These are phyloP conservation scores for Prorops nasuta DNA, from an alignment of 1,140 invertebrate genomes.

Conservation along the genomic window DNA sequence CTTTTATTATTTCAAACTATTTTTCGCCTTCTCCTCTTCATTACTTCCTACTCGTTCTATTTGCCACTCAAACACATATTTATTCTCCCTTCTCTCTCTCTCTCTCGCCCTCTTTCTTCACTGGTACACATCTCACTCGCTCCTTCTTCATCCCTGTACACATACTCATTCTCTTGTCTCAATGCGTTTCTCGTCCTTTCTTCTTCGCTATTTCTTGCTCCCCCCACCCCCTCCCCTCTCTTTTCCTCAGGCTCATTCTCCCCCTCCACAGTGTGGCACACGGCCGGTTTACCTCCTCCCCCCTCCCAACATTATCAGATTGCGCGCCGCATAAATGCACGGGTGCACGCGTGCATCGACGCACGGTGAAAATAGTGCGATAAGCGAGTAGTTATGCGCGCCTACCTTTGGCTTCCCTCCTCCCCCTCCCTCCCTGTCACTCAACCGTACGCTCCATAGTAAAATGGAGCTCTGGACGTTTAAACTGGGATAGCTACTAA, in stretches of 20 bases:
- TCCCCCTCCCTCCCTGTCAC: background rate
- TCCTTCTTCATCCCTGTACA: too few relatives aligned
- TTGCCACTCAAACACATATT: too few relatives aligned
- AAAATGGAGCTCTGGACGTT: background rate
- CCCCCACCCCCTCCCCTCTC: background rate
- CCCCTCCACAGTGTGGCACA: background rate
- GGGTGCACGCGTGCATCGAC: conserved; percentile 26
- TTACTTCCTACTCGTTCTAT: too few relatives aligned
- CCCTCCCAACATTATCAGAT: background rate
- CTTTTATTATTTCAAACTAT: too few relatives aligned
- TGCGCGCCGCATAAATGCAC: background rate
- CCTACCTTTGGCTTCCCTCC: conserved; percentile 21
- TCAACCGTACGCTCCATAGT: background rate
- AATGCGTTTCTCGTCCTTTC: background rate
- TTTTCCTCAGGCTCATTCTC: background rate
- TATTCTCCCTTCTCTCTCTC: too few relatives aligned
- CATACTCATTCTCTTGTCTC: too few relatives aligned
- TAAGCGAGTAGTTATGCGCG: conserved; percentile 30
- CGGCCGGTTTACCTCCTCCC: conserved; percentile 6
- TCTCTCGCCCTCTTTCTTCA: too few relatives aligned
- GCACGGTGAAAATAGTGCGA: conserved; percentile 31
- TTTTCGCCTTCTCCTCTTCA: too few relatives aligned
- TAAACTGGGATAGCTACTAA: conserved; percentile 32
- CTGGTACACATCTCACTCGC: too few relatives aligned
- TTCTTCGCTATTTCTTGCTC: background rate